Evolutionary conservation across 2,888 invertebrate species (phyloP).

Genomic region (Trichacis sp.): DNA sequence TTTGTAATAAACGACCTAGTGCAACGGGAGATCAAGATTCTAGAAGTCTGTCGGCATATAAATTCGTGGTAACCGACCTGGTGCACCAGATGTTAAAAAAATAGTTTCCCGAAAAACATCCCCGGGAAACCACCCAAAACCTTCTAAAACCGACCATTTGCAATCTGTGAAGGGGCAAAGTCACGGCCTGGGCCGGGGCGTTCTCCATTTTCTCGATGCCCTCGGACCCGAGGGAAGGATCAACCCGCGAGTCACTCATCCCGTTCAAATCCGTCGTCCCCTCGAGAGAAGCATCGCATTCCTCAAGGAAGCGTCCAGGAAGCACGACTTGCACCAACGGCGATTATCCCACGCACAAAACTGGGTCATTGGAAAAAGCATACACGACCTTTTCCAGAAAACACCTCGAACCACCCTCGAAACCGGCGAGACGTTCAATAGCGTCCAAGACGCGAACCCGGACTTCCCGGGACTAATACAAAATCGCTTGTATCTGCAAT

Average conservation of each 20-base stretch:
- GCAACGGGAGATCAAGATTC: too few species aligned
- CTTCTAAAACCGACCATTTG: conserved; percentile 25
- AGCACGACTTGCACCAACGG: not conserved
- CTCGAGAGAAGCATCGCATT: not conserved
- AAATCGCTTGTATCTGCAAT: conserved; percentile 48
- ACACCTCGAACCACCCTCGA: too few species aligned
- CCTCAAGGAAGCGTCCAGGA: not conserved
- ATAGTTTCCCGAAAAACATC: too few species aligned
- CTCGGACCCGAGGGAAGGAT: conserved; percentile 42
- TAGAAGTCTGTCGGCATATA: too few species aligned
- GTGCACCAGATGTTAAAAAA: too few species aligned
- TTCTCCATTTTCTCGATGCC: conserved; percentile 56
- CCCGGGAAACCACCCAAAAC: too few species aligned
- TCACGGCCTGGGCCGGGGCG: conserved; percentile 15
- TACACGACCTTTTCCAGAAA: too few species aligned
- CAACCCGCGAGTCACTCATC: conserved; percentile 33
- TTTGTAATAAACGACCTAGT: too few species aligned
- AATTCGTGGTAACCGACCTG: too few species aligned
- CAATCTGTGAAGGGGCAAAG: conserved; percentile 22
- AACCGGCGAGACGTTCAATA: too few species aligned
- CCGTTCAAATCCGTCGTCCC: conserved; percentile 45
- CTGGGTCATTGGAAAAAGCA: conserved; percentile 2
- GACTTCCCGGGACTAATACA: conserved; percentile 38
- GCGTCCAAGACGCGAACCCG: conserved; percentile 35
- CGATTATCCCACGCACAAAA: conserved; percentile 33